These are phyloP conservation scores for Syngnathus acus DNA, from an alignment of 2,797 vertebrate genomes.

Conservation along the genomic window DNA sequence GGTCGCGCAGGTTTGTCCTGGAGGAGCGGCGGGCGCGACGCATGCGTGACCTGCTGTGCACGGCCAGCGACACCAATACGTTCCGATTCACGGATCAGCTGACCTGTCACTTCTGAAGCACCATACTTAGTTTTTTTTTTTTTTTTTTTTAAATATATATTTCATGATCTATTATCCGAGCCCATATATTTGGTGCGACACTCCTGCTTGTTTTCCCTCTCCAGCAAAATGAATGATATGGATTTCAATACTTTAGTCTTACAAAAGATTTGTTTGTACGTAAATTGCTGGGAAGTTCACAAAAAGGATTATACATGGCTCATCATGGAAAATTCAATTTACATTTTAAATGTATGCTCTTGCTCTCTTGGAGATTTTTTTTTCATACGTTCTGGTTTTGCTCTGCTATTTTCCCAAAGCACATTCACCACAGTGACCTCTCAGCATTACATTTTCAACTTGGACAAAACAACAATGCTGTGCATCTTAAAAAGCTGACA, in stretches of 20 bases:
- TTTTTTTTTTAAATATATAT: background rate
- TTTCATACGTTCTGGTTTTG: background rate
- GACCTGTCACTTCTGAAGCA: constrained; percentile 62
- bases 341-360: no score
- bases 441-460: constrained; percentile 5
- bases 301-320: no score
- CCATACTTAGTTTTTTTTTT: no score
- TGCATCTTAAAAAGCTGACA: background rate
- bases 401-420: background rate
- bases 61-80: constrained; percentile 67
- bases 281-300: no score
- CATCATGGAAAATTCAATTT: no score
- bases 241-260: no score
- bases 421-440: constrained; percentile 34
- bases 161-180: no score
- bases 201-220: no score
- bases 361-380: no score
- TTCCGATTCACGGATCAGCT: constrained; percentile 78
- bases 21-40: constrained; percentile 81
- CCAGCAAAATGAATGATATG: no score
- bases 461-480: constrained; percentile 6
- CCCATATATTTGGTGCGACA: no score
- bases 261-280: no score
- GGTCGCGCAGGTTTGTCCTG: constrained; percentile 73
- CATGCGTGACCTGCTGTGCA: constrained; percentile 71